These are phyloP conservation scores for Himalopsyche japonica DNA, from an alignment of 2,888 invertebrate genomes.

Conservation along the genomic window DNA sequence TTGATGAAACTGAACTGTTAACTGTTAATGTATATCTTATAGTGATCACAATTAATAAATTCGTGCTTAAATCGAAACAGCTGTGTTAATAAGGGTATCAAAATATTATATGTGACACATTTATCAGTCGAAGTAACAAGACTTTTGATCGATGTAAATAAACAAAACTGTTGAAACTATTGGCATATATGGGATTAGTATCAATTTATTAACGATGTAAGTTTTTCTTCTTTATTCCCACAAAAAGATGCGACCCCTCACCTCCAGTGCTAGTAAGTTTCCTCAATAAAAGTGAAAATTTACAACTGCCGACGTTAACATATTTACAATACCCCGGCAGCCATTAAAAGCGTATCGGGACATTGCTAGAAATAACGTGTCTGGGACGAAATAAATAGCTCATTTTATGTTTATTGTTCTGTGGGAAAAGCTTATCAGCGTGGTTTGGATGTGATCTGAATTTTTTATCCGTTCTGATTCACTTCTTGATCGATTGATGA, in stretches of 20 bases:
- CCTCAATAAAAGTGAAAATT: conserved; percentile 34
- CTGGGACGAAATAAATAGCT: conserved; percentile 5
- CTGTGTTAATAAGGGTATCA: no score
- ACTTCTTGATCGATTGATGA: not conserved
- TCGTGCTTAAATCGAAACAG: no score
- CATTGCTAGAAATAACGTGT: not conserved
- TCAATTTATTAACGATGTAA: not conserved
- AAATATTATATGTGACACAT: not conserved
- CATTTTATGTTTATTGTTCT: conserved; percentile 1
- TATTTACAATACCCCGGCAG: conserved; percentile 4
- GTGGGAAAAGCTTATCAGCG: not conserved
- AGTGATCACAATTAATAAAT: no score
- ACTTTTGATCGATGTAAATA: not conserved
- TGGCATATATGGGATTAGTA: not conserved
- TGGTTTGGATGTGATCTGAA: not conserved
- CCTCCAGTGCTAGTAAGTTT: conserved; percentile 13
- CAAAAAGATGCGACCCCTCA: conserved; percentile 18
- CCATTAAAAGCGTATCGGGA: conserved; percentile 22
- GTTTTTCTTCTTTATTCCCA: conserved; percentile 9
- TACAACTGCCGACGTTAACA: conserved; percentile 16
- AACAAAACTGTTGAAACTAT: not conserved
- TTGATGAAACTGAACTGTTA: no score
- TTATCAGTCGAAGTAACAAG: not conserved
- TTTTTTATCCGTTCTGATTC: not conserved
- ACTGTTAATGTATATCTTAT: no score